Evolutionary conservation across 2,888 invertebrate genomes (phyloP), one percentile per base, ranked within the genome.

Genomic region (Erebia aethiops): DNA sequence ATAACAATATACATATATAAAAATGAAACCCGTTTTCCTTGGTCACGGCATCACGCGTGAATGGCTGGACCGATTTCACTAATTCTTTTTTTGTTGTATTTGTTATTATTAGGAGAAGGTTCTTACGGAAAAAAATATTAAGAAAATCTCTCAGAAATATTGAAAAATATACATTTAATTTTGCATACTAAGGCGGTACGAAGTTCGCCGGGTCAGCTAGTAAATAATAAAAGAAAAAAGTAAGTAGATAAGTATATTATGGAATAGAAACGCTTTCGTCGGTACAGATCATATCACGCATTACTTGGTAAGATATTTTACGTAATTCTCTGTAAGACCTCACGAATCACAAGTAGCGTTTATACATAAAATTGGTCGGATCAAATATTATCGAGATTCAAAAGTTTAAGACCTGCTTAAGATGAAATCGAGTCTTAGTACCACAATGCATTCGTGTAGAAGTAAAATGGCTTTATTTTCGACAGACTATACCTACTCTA

Each of bases 281-380:
- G n/a, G 1, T 8, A 52, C 16, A 43, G 43, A 43, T 43, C 43
- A 43, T 16, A 52, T n/a, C 14, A n/a, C 51, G 52, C 52, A 18
- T 9, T 16, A 52, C 52, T 52, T 52, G 52, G 52, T 52, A 52
- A 52, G 16, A 52, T 52, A 52, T 52, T 52, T 52, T 52, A n/a
- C 52, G 16, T n/a, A 10, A 52, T 16, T 52, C 16, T 16, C 52
- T 52, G 16, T 52, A 52, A 52, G 52, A 52, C 16, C 52, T 52
- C 52, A 52, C 52, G n/a, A 52, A 52, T 52, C 52, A 10, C 52
- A 52, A 52, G 52, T 9, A 52, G 9, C 52, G 52, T 2, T 52
- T 52, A 52, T 18, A 16, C 52, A 52, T 52, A 52, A 52, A 52
- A 52, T 43, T 43, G 10, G 52, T 52, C 16, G 9, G 52, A 10